Percentiles rank a stretch among this genome's conserved stretches.
These are phyloP conservation scores for Cryptotis parvus DNA, from an alignment of 2,113 vertebrate species.

Conservation along the genomic window DNA sequence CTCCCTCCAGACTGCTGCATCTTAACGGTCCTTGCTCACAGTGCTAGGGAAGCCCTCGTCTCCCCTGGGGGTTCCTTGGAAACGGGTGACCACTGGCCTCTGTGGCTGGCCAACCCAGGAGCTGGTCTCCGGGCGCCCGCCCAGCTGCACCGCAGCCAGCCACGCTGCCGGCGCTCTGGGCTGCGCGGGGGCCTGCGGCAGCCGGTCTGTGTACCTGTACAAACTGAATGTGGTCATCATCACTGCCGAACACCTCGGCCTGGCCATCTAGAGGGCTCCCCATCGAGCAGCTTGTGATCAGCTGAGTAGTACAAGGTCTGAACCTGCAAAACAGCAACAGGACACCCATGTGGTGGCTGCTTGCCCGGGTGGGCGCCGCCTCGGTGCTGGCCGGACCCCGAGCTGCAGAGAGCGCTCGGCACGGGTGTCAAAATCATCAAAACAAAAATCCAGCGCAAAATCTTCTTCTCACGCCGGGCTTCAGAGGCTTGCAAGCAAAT, in stretches of 20 bases:
- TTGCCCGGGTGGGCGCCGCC: constrained; percentile 67
- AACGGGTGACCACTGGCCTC: too few relatives aligned
- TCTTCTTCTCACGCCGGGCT: constrained; percentile 86
- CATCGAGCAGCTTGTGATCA: constrained; percentile 99
- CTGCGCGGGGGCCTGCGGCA: too few relatives aligned
- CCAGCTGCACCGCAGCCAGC: too few relatives aligned
- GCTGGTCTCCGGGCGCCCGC: too few relatives aligned
- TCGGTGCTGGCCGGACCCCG: constrained; percentile 85
- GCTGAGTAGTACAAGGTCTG: constrained; percentile 99
- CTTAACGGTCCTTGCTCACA: too few relatives aligned
- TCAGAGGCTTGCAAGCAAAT: constrained; percentile 84
- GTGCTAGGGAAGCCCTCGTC: too few relatives aligned
- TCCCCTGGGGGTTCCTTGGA: too few relatives aligned
- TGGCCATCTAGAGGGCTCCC: constrained; percentile 98
- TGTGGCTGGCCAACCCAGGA: too few relatives aligned
- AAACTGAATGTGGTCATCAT: constrained; percentile 99
- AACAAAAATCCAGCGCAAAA: constrained; percentile 65
- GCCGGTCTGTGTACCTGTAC: constrained; percentile 95
- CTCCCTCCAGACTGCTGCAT: too few relatives aligned
- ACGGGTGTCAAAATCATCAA: constrained; percentile 81
- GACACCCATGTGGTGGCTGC: constrained; percentile 97
- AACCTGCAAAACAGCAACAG: constrained; percentile 99
- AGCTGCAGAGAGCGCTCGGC: constrained; percentile 88
- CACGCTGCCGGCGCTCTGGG: too few relatives aligned
- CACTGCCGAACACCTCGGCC: constrained; percentile 98